Conservation (phyloP, 2,888 invertebrate species). For the Meloe dianella region DNA sequence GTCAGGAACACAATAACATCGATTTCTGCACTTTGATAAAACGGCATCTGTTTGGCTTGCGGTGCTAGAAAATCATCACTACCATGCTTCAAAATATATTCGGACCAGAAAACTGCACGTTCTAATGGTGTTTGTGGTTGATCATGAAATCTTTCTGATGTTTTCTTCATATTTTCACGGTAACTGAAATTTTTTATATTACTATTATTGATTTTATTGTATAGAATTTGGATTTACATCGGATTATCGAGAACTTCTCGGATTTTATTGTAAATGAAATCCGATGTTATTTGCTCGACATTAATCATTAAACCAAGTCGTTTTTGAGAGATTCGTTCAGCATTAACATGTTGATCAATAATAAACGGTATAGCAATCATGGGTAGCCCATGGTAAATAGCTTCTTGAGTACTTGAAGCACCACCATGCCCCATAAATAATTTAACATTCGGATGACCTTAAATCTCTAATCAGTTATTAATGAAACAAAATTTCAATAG, state of each 20-base stretch:
- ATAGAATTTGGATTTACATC: slow-evolving; percentile 29
- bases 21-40: background rate
- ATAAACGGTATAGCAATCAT: slow-evolving; percentile 41
- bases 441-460: slow-evolving; percentile 42
- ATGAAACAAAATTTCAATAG: background rate
- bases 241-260: slow-evolving; percentile 38
- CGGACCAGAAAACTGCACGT: slow-evolving; percentile 36
- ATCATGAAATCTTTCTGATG: slow-evolving; percentile 34
- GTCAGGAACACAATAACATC: background rate
- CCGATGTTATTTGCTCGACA: slow-evolving; percentile 36
- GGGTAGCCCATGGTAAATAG: slow-evolving; percentile 40
- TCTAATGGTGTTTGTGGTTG: slow-evolving; percentile 34
- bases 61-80: slow-evolving; percentile 30
- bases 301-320: slow-evolving; percentile 41
- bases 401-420: slow-evolving; percentile 41
- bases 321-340: slow-evolving; percentile 42
- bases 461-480: slow-evolving; percentile 13
- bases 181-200: slow-evolving; percentile 30
- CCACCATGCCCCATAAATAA: slow-evolving; percentile 44
- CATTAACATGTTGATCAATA: slow-evolving; percentile 43
- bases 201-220: background rate
- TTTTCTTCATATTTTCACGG: slow-evolving; percentile 28
- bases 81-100: slow-evolving; percentile 36
- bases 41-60: background rate
- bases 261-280: slow-evolving; percentile 33